Evolutionary conservation across 2,113 vertebrate genomes (phyloP), one percentile per base, ranked within the genome.

Genomic region (Acanthochromis polyacanthus): DNA sequence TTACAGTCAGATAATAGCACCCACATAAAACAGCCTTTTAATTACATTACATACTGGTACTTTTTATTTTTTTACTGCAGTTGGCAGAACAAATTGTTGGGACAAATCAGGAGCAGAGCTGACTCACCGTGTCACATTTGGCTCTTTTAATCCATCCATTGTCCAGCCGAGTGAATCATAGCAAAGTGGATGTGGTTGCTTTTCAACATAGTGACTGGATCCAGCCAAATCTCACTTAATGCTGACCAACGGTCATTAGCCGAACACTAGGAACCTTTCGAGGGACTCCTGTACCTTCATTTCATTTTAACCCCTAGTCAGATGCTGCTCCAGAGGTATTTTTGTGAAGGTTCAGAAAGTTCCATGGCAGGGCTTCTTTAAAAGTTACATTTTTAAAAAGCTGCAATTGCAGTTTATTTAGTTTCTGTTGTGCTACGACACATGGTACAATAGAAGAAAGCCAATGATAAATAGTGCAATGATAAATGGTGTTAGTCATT

Each of bases 81-180:
- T 16, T 76, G 66, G 23, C 36, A 76, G 72, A 36, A 76, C 67
- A 82, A 52, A 59, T 38, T 53, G 22, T 71, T 65, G 32, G 50
- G 12, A 80, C 46, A 66, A 73, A 61, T 5, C 48, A 40, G 28
- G 28, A 62, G 56, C 28, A 43, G 28, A 38, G 56, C n/a, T 67
- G 74, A 78, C 74, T 83, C 74, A 73, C 40, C 3, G 15, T 58
- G 43, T 30, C 50, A 56, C 23, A 62, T 45, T 65, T 61, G 65
- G 58, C 70, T 75, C 32, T 45, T 38, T 70, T 48, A 55, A 59
- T 20, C 22, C 36, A 55, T 10, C 36, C 38, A 45, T 7, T 56
- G 64, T 83, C 64, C 63, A 79, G 43, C 57, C n/a, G 25, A 40
- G 38, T 79, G 76, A 83, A 60, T 80, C 76, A 81, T 60, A 22